Base-by-base conservation (phyloP, 2,113 vertebrate genomes). In the Aptenodytes patagonicus region DNA sequence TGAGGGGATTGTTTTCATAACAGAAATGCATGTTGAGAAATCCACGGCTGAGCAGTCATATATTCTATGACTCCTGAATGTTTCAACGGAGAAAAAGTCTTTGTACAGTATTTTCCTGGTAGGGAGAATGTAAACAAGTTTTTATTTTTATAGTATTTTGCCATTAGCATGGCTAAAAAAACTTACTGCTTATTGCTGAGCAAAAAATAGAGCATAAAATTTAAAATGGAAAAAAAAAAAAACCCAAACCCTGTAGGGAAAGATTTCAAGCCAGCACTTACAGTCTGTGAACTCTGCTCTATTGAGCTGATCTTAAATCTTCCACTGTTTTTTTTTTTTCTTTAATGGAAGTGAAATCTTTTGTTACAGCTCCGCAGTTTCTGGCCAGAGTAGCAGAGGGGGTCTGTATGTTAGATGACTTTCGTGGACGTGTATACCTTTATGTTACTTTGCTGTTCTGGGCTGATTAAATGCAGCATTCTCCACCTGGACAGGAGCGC, bases 1-100 rank as follows among this genome's bases (percentile, higher is more conserved):
- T 22, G 54, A 82, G 51, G 28, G 96, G 62, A 90, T 85, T 98
- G 95, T 98, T 97, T 92, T 34, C 92, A 97, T 87, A 97, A 97
- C 95, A 97, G 77, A 89, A 66, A 11, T 7, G 69, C 77, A 51
- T 52, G 42, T 84, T 89, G 93, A 95, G 91, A 83, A 95, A 89
- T 29, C n/a, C 66, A 61, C 0, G 17, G 76, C 86, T 83, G 68
- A 69, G 94, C 92, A 88, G 57, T 34, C 6, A 4, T 19, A 46
- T 55, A 38, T 29, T 71, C 65, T n/a, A 5, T 28, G 82, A 46
- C 89, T 79, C 34, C 58, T 9, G 46, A 46, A 29, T 2, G 17
- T 44, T 86, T 90, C 5, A 89, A 9, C 0, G 4, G 73, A 73
- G 55, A 31, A 86, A 52, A 89, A 46, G 47, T 22, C 71, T 79